These are phyloP conservation scores for Nettapus auritus DNA, from an alignment of 2,113 vertebrate genomes.

Conservation along the genomic window DNA sequence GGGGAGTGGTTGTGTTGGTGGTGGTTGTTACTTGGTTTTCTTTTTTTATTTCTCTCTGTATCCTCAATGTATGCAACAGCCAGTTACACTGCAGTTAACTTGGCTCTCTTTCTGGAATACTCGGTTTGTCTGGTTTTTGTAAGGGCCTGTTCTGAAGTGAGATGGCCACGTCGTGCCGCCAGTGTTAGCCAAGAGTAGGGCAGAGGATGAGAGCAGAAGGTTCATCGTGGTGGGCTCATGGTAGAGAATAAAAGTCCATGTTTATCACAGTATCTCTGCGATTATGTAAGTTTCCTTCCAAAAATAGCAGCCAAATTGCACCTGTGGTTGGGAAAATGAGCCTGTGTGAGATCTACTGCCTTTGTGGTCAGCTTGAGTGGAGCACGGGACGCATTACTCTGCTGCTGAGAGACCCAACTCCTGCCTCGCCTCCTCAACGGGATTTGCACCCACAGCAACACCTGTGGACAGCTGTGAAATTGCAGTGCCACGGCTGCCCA, in stretches of 20 bases:
- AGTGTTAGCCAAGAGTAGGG: neutral
- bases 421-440: neutral
- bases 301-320: neutral
- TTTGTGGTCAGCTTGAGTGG: neutral
- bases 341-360: neutral
- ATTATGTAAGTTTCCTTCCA: neutral
- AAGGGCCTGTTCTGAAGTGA: neutral
- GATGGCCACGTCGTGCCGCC: neutral
- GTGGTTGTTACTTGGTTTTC: too few species aligned
- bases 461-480: neutral
- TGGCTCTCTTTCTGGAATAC: neutral
- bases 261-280: neutral
- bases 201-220: neutral
- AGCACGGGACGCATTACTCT: neutral
- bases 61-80: neutral
- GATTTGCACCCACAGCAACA: conserved; percentile 28
- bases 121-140: neutral
- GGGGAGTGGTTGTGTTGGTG: neutral
- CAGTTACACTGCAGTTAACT: neutral
- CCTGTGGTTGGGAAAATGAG: neutral
- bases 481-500: neutral
- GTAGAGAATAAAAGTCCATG: neutral
- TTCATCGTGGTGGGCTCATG: fast-evolving
- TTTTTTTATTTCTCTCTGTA: neutral
- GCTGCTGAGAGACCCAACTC: neutral